Base-by-base conservation (phyloP, 2,113 vertebrate species). In the Stictonetta naevosa region DNA sequence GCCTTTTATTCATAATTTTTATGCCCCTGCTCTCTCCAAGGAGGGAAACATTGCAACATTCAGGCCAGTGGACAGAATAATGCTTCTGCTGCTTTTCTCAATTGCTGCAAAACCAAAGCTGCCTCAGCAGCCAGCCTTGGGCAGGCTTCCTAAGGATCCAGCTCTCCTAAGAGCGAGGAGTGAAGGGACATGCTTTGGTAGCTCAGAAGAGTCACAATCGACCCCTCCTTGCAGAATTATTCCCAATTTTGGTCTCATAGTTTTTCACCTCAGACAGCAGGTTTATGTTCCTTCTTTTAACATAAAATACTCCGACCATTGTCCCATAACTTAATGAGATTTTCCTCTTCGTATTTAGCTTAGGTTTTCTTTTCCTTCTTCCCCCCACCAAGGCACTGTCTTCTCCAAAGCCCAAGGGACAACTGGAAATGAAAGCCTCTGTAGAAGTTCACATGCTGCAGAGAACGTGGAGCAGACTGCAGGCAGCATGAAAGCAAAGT, bases 1-100 rank as follows among this genome's bases (percentile, higher is more conserved):
- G 92, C 75, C 75, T 93, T 96, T 95, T 94, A 95, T 93, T 95
- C 79, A 11, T 56, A 83, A 87, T 94, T 91, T 97, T 88, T 88
- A 90, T 76, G 83, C 55, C 85, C 82, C 81, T 94, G 74, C 75
- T 34, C 25, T 48, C 80, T 88, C 69, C 53, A 48, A 28, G 40
- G 58, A 75, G 42, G 83, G 62, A 94, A 96, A 88, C 48, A 90
- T 69, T 83, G 34, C 4, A 3, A 60, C 2, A 10, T 63, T 34
- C 62, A 64, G 64, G 34, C 50, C 48, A 63, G 34, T 2, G 38
- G 82, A 80, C 40, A 85, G 56, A 63, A 87, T 68, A 67, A 55
- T 56, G 64, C 53, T 82, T 25, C 31, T 56, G 26, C 38, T 72
- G 82, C 91, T 85, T 85, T 76, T 95, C 71, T 33, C 3, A 0